Evolutionary conservation across 2,888 invertebrate species (phyloP).

Genomic region (Leptopilina drosophilae): DNA sequence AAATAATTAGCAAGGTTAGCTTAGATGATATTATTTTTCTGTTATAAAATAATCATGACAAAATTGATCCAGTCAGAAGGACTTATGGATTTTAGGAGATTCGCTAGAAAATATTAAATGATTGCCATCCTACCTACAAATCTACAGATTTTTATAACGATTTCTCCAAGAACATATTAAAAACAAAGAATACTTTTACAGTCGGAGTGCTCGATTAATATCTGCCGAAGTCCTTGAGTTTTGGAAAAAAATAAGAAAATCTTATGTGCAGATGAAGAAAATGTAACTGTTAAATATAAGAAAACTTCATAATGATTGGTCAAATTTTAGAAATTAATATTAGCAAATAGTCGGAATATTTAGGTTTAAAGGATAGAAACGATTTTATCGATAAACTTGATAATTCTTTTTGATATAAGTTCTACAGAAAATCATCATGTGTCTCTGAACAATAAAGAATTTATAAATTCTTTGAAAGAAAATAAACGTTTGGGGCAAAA

Average conservation of each 20-base stretch:
- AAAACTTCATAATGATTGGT: neutral
- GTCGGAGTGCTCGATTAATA: neutral
- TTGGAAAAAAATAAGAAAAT: neutral
- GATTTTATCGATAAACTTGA: too few species aligned
- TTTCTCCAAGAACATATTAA: neutral
- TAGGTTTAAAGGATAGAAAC: too few species aligned
- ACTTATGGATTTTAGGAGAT: too few species aligned
- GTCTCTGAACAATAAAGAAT: neutral
- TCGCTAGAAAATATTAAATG: too few species aligned
- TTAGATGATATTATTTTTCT: too few species aligned
- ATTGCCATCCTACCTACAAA: slow-evolving; percentile 5
- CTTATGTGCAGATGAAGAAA: neutral
- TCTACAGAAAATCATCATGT: neutral
- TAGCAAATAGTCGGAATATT: too few species aligned
- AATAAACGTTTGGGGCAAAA: too few species aligned
- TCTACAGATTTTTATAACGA: neutral
- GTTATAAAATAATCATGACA: too few species aligned
- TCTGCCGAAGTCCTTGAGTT: neutral
- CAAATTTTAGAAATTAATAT: neutral
- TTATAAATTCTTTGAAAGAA: too few species aligned
- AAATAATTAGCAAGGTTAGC: too few species aligned
- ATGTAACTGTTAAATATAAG: neutral
- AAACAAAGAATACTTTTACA: slow-evolving; percentile 1
- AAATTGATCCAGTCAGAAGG: too few species aligned
- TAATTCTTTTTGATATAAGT: too few species aligned